Evolutionary conservation across 2,113 vertebrate species (phyloP), one percentile per base, ranked within the genome.

Genomic region (Sphyrna mokarran): DNA sequence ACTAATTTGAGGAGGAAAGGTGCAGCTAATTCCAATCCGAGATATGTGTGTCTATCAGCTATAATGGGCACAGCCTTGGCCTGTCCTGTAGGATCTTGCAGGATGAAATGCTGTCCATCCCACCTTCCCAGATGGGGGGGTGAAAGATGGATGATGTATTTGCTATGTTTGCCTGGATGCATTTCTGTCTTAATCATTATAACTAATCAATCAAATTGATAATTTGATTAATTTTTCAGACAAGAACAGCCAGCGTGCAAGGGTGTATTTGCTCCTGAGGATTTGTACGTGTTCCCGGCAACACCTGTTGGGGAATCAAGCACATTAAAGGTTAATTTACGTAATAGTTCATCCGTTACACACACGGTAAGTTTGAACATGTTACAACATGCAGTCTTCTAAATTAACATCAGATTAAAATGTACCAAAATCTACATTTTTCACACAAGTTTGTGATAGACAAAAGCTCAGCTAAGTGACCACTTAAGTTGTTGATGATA

Each of bases 291-390:
- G 2, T 99, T 99, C 96, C 98, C 98, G 95, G 96, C 97, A 96
- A 99, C 98, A 23, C 97, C 95, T 96, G 97, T 98, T 90, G 98
- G 98, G 3, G 97, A 98, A 96, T 97, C 98, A 68, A 97, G 97
- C 96, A 98, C 97, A 0, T 95, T 99, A 96, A 99, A 99, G 97
- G 98, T 99, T 96, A 98, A 98, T 96, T 96, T 99, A 96, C 96
- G 98, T 95, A 99, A 99, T 97, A 99, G 98, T 97, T 98, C 99
- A 9, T 96, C 96, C 37, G 95, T 96, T 93, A 97, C 97, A 1
- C 98, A 98, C 7, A 85, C 97, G 97, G 99, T n/a, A 91, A 91
- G 87, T 70, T 94, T 70, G 43, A 94, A 43, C 40, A 76, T 33
- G 5, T 1, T 48, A 66, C 33, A 95, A 69, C 9, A 1, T 37